Percentiles rank a stretch among this genome's conserved stretches.
These are phyloP conservation scores for Ctena decussata DNA, from an alignment of 2,888 invertebrate species.

Conservation along the genomic window DNA sequence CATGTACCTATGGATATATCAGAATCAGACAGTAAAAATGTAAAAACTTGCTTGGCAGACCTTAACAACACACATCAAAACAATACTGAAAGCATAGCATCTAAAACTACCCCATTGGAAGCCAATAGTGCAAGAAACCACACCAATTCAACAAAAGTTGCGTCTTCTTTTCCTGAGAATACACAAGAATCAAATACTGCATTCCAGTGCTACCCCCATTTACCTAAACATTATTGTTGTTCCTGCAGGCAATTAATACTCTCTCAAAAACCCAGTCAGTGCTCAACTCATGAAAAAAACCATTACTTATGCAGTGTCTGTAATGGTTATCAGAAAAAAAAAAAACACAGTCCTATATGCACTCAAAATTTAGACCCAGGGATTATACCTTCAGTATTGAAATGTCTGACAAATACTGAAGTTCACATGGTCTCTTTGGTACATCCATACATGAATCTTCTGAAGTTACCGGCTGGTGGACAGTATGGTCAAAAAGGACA, in stretches of 20 bases:
- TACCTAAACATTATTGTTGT: neutral
- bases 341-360: neutral
- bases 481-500: conserved; percentile 39
- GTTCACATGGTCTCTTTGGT: conserved; percentile 9
- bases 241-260: neutral
- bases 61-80: neutral
- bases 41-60: no score
- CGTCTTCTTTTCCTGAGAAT: no score
- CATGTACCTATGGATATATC: no score
- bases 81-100: neutral
- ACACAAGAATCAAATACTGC: no score
- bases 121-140: no score
- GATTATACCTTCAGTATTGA: neutral
- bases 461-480: conserved; percentile 35
- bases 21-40: no score
- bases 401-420: neutral
- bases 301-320: neutral
- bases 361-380: conserved; percentile 9
- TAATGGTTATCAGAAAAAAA: neutral
- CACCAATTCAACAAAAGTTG: no score
- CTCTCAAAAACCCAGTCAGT: neutral
- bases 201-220: neutral
- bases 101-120: no score
- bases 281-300: neutral
- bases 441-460: conserved; percentile 38